Evolutionary conservation across 2,888 invertebrate species (phyloP).

Genomic region (Osedax frankpressi): DNA sequence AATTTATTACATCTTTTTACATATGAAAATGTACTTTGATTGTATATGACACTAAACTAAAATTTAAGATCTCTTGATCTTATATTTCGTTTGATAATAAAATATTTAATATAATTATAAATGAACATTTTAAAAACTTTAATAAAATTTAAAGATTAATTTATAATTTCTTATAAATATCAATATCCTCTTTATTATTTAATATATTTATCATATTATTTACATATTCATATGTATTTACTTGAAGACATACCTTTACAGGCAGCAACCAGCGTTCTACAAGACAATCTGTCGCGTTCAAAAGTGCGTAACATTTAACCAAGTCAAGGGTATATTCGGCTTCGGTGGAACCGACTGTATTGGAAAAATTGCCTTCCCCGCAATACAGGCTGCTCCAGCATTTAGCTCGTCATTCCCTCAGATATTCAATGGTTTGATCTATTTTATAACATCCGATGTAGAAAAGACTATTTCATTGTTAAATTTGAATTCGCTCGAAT

Average conservation of each 20-base stretch:
- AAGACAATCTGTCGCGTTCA: conserved; percentile 81
- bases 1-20: no score
- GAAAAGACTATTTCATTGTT: no score
- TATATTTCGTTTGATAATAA: neutral
- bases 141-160: neutral
- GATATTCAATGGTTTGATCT: conserved; percentile 58
- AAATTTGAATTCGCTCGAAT: no score
- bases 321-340: conserved; percentile 94
- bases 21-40: no score
- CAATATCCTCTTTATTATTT: no score
- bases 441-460: no score
- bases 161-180: neutral
- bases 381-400: conserved; percentile 87
- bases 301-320: conserved; percentile 88
- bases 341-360: conserved; percentile 89
- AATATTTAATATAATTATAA: neutral
- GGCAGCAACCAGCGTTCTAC: conserved; percentile 77
- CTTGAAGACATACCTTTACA: no score
- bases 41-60: no score
- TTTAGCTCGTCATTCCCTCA: conserved; percentile 58
- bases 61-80: no score
- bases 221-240: no score
- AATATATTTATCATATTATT: no score
- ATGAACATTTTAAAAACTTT: neutral
- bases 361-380: conserved; percentile 91